Evolutionary conservation across 2,113 vertebrate species (phyloP).

Genomic region (Silurus meridionalis): DNA sequence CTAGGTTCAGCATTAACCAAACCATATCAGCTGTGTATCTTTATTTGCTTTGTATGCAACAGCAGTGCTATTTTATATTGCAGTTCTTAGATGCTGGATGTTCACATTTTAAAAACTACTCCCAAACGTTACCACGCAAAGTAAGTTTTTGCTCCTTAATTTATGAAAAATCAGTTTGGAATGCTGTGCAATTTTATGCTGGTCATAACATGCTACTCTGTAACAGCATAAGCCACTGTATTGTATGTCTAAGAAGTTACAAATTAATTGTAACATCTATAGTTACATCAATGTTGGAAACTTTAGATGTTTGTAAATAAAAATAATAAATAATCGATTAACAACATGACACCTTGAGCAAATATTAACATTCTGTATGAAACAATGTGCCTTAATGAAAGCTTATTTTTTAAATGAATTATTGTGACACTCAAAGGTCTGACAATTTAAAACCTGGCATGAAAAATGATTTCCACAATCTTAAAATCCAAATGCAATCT

Average conservation of each 20-base stretch:
- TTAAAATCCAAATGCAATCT: not conserved
- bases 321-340: not conserved
- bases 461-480: not conserved
- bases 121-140: not conserved
- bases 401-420: not conserved
- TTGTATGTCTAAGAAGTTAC: not conserved
- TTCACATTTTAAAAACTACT: constrained; percentile 36
- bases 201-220: not conserved
- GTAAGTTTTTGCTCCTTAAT: constrained; percentile 5
- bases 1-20: constrained; percentile 51
- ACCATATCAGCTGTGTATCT: constrained; percentile 44
- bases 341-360: not conserved
- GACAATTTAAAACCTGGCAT: not conserved
- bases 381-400: not conserved
- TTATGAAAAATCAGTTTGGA: not conserved
- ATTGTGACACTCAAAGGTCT: not conserved
- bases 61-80: not conserved
- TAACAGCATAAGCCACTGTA: not conserved
- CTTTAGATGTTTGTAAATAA: not conserved
- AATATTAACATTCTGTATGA: not conserved
- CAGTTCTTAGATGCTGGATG: not conserved
- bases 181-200: not conserved
- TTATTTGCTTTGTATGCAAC: not conserved
- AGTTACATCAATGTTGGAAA: not conserved
- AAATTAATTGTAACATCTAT: not conserved